Conservation (phyloP, 2,888 invertebrate genomes). For the Diadegma fenestrale region DNA sequence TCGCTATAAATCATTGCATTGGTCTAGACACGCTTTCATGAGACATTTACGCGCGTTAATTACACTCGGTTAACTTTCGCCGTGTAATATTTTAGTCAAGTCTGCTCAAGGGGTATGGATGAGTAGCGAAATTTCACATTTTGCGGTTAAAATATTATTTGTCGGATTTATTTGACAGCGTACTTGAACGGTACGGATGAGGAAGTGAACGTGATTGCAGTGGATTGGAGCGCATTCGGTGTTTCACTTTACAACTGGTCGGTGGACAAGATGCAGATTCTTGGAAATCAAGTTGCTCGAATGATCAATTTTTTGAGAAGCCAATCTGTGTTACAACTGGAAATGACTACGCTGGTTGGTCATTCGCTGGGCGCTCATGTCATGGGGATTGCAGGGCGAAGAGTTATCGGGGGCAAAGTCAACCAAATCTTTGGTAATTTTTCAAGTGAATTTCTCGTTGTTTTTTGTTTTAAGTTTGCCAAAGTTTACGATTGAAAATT, state of each 20-base stretch:
- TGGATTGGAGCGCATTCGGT: constrained; percentile 5
- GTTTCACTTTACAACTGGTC: not conserved
- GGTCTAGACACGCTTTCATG: not conserved
- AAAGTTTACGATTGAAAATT: no score
- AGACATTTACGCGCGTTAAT: no score
- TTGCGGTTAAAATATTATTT: not conserved
- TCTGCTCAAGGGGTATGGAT: no score
- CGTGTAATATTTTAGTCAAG: no score
- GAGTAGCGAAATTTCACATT: no score
- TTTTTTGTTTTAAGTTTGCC: no score
- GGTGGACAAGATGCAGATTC: not conserved
- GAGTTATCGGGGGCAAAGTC: not conserved
- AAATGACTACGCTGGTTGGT: constrained; percentile 23
- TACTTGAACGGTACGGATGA: not conserved
- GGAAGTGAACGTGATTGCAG: constrained; percentile 2
- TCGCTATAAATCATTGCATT: not conserved
- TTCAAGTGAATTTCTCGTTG: not conserved
- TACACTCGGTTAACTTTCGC: no score
- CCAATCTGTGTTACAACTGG: not conserved
- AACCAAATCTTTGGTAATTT: constrained; percentile 24
- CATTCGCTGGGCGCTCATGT: constrained; percentile 28
- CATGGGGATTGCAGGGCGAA: not conserved
- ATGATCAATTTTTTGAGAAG: constrained; percentile 3
- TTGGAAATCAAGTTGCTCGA: not conserved
- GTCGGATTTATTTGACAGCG: not conserved